These are phyloP conservation scores for Platycercus adscitus DNA, from an alignment of 2,113 vertebrate species.

Conservation along the genomic window DNA sequence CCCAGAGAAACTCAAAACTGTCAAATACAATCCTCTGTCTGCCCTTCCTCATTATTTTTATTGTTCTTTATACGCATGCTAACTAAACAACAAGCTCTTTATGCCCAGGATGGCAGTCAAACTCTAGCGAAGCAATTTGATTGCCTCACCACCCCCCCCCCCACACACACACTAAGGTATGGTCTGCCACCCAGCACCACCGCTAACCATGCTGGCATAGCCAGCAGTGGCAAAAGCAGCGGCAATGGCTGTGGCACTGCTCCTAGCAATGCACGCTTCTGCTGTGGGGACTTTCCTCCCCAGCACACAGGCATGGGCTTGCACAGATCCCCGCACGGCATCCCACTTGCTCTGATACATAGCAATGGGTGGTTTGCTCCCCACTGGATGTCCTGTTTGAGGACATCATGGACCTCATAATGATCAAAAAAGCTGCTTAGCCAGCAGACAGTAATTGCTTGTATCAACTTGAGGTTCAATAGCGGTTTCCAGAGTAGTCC, in stretches of 20 bases:
- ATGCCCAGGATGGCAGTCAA: not conserved
- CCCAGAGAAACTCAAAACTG: not conserved
- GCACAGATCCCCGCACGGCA: fast-evolving
- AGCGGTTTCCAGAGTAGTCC: not conserved
- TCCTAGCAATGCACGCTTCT: fast-evolving
- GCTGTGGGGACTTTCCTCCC: not conserved
- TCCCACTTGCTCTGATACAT: not conserved
- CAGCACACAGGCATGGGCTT: fast-evolving
- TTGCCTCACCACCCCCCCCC: not conserved
- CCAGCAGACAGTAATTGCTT: not conserved
- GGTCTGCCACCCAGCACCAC: not conserved
- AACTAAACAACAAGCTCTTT: not conserved
- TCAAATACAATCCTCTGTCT: not conserved
- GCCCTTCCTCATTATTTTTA: not conserved
- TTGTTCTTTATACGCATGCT: not conserved
- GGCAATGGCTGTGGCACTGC: fast-evolving
- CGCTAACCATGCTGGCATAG: fast-evolving
- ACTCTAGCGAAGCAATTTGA: fast-evolving
- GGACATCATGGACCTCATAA: not conserved
- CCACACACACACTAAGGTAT: too few relatives aligned
- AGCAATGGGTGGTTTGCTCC: not conserved
- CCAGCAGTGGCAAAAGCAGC: fast-evolving
- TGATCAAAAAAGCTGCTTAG: not conserved
- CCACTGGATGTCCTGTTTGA: not conserved
- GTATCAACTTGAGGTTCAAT: not conserved